phyloP scores from a whole-genome alignment of 2,888 invertebrate species.

The Therioaphis trifolii region DNA sequence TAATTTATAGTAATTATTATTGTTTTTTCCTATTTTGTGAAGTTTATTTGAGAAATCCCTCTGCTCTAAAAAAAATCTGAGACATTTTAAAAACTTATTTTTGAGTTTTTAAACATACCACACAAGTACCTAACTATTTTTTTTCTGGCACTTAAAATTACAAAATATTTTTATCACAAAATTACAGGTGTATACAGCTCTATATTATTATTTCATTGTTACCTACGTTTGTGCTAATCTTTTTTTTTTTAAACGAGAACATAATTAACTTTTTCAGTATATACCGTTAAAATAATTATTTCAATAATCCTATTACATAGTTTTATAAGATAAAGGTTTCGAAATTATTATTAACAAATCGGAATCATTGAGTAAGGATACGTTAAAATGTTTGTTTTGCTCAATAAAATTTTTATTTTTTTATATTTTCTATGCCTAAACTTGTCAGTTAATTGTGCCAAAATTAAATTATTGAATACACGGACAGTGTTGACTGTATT shows the following conservation, averaged over 20 bases:
- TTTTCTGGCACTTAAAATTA: not conserved
- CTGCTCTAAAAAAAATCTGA: constrained; percentile 2
- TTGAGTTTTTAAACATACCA: constrained; percentile 2
- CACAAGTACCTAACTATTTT: not conserved
- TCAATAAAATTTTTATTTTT: constrained; percentile 46
- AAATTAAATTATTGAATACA: constrained; percentile 18
- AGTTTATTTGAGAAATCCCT: constrained; percentile 22
- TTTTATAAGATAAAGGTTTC: not conserved
- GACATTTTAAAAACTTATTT: constrained; percentile 14
- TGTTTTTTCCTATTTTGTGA: constrained; percentile 35
- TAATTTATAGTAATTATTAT: constrained; percentile 33
- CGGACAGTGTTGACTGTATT: not conserved
- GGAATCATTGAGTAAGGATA: constrained; percentile 15
- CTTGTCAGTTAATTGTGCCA: constrained; percentile 15
- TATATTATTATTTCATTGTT: constrained; percentile 9
- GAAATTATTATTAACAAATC: constrained; percentile 7
- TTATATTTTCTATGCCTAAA: constrained; percentile 31
- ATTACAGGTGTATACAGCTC: constrained; percentile 28
- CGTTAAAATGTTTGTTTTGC: constrained; percentile 25
- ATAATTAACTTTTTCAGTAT: not conserved
- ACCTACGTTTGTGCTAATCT: not conserved
- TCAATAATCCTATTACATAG: not conserved
- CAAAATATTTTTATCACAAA: not conserved
- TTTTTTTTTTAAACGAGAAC: not conserved
- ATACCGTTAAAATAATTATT: not conserved